Percentiles rank a stretch among this genome's conserved stretches.
Conservation (phyloP, 2,797 vertebrate species). For the Catharus ustulatus region DNA sequence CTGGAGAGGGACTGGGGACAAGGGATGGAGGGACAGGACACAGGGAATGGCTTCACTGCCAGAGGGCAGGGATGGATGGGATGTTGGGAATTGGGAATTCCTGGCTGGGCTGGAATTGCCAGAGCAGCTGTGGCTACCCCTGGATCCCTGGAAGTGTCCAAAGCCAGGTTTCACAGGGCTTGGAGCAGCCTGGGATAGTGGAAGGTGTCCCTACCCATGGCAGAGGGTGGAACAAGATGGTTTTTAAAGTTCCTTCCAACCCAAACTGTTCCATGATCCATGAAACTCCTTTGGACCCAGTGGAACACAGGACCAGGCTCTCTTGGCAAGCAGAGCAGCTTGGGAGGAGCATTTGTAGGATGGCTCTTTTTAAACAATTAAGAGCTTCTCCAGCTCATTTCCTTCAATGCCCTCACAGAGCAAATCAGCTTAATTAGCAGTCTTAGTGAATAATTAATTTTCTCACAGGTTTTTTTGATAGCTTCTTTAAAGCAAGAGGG, state of each 20-base stretch:
- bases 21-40: background rate
- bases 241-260: background rate
- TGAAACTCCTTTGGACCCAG: rapidly evolving
- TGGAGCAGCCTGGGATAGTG: rapidly evolving
- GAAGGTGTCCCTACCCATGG: background rate
- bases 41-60: background rate
- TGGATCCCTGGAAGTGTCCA: background rate
- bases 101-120: rapidly evolving
- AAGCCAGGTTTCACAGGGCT: rapidly evolving
- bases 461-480: background rate
- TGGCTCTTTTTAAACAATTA: conserved; percentile 20
- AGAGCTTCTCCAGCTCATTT: conserved; percentile 39
- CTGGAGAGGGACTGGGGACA: background rate
- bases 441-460: conserved; percentile 54
- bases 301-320: rapidly evolving
- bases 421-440: conserved; percentile 53
- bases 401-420: conserved; percentile 19
- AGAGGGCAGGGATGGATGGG: background rate
- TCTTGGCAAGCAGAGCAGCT: background rate
- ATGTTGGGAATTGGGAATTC: background rate
- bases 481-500: background rate
- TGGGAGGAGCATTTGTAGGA: background rate
- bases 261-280: rapidly evolving
- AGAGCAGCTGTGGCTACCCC: background rate
- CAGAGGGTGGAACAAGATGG: rapidly evolving